These are phyloP conservation scores for Spisula solida DNA, from an alignment of 2,888 invertebrate genomes.

Conservation along the genomic window DNA sequence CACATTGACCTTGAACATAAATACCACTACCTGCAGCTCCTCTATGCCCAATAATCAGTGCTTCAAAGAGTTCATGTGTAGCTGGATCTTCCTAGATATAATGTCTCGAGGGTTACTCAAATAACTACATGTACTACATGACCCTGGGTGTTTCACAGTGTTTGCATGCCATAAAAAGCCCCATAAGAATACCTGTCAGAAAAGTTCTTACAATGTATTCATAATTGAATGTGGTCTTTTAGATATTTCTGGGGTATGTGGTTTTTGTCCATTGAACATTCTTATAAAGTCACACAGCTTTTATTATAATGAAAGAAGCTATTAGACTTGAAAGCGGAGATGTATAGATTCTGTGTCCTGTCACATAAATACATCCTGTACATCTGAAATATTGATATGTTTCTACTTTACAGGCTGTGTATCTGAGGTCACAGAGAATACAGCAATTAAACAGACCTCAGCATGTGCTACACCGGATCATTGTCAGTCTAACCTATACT, in stretches of 20 bases:
- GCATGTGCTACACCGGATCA: slow-evolving; percentile 61
- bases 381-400: not conserved
- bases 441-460: slow-evolving; percentile 40
- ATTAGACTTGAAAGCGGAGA: not conserved
- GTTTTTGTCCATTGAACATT: no score
- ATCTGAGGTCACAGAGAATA: not conserved
- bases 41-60: no score
- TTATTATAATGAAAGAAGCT: not conserved
- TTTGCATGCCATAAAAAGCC: not conserved
- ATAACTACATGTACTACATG: no score
- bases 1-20: no score
- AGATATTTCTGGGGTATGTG: no score
- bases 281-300: no score
- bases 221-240: no score
- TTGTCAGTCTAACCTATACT: slow-evolving; percentile 65
- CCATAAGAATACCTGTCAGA: not conserved
- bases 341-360: slow-evolving; percentile 7
- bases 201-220: not conserved
- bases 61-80: no score
- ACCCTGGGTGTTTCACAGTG: not conserved
- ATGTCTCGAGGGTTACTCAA: no score
- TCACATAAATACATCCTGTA: not conserved
- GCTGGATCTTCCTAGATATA: no score
- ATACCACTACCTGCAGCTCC: no score
- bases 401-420: not conserved